Base-by-base conservation (phyloP, 53 echinoderm and acorn worm species). In the Apostichopus leukothele region DNA sequence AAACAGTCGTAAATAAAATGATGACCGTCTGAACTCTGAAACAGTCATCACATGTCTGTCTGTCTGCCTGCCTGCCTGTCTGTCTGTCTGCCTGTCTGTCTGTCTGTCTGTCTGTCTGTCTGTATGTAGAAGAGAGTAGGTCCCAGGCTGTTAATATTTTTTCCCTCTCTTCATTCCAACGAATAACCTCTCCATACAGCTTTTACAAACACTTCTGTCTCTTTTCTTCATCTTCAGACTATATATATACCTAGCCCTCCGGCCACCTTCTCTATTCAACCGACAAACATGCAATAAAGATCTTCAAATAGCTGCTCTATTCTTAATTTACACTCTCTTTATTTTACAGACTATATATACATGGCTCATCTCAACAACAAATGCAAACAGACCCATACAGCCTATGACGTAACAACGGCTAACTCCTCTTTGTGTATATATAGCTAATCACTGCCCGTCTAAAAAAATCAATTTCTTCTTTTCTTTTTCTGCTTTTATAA, bases 391-490 rank as follows among this genome's bases (percentile, higher is more conserved):
- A 71, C 20, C 71, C 18, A 13, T 71, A 71, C 71, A 0, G 4
- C 6, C n/a, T 71, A 55, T 81, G 81, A 81, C 52, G 60, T 57
- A 81, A 81, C 81, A 22, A 23, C 4, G 23, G 55, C 18, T 81
- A 23, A 59, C 60, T 12, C 81, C 55, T 23, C 20, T 81, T 54
- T 10, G 55, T 39, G 3, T 39, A 39, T 39, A 39, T 39, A 39
- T 39, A 39, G 39, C 39, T 39, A 39, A 79, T 79, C 79, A 52
- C 50, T 53, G 53, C 51, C 79, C 9, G 51, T 27, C 51, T 52
- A 53, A 79, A 51, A 79, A 77, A 79, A 79, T 79, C 79, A 79
- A 79, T 79, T 19, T 19, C 51, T 63, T 63, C 16, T 63, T 63
- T 63, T 63, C 16, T 63, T 63, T 7, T 63, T 5, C 54, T 0